These are phyloP conservation scores for Protonibea diacanthus DNA, from an alignment of 2,797 vertebrate species.

Conservation along the genomic window DNA sequence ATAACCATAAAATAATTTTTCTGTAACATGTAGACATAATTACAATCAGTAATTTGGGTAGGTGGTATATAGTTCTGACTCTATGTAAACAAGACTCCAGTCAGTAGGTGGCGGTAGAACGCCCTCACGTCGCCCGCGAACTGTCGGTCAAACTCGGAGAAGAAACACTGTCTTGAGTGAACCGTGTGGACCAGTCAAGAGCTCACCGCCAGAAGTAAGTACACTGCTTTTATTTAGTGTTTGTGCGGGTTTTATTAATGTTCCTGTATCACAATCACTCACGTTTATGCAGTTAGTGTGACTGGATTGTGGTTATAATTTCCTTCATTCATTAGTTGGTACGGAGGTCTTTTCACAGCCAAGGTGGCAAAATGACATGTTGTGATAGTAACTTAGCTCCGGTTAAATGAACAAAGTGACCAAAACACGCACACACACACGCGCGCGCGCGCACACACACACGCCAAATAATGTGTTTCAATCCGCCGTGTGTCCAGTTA, in stretches of 20 bases:
- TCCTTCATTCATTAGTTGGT: neutral
- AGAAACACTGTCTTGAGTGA: neutral
- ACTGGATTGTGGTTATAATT: neutral
- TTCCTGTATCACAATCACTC: neutral
- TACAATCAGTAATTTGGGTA: accelerated
- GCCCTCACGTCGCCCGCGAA: accelerated
- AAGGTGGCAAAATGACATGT: constrained; percentile 11
- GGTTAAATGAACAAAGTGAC: neutral
- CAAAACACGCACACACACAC: no score
- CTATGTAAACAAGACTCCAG: neutral
- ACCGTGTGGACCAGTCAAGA: constrained; percentile 6
- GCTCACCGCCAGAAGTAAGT: constrained; percentile 3
- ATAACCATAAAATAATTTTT: neutral
- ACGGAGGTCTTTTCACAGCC: neutral
- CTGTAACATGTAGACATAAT: accelerated
- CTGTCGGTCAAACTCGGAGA: neutral
- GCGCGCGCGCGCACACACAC: no score
- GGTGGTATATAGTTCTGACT: neutral
- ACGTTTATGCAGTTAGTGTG: accelerated
- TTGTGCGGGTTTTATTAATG: accelerated
- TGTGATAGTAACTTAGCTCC: neutral
- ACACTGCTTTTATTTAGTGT: neutral
- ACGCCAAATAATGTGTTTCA: neutral
- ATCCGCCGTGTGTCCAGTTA: neutral
- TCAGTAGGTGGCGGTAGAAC: constrained; percentile 48